These are phyloP conservation scores for Phrixothrix hirtus DNA, from an alignment of 2,888 invertebrate genomes.

Conservation along the genomic window DNA sequence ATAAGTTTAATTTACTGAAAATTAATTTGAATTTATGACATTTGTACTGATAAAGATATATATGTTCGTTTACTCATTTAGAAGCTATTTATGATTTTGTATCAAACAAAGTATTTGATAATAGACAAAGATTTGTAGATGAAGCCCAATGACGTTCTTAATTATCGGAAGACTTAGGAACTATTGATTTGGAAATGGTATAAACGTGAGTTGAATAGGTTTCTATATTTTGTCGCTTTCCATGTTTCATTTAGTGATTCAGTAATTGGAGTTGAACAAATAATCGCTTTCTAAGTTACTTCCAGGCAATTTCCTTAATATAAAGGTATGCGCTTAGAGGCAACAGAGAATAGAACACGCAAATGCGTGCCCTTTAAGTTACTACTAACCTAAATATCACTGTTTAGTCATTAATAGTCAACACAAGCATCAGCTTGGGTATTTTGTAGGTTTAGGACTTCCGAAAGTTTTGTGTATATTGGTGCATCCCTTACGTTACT, in stretches of 20 bases:
- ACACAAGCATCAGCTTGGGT: conserved; percentile 17
- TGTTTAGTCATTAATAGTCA: conserved; percentile 17
- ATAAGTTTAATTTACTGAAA: too few species aligned
- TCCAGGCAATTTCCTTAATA: conserved; percentile 27
- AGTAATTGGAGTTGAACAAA: conserved; percentile 24
- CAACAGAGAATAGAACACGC: conserved; percentile 16
- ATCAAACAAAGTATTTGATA: too few species aligned
- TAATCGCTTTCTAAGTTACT: conserved; percentile 29
- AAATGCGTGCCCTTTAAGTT: conserved; percentile 22
- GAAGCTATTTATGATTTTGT: too few species aligned
- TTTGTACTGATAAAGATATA: too few species aligned
- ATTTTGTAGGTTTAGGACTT: conserved; percentile 25
- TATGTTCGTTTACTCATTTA: too few species aligned
- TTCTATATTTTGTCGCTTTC: conserved; percentile 17
- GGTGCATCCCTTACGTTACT: conserved; percentile 7
- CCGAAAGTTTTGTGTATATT: conserved; percentile 11
- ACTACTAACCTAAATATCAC: conserved; percentile 25
- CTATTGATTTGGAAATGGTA: conserved; percentile 5
- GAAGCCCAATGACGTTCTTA: too few species aligned
- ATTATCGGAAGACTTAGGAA: too few species aligned
- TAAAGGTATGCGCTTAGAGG: conserved; percentile 20
- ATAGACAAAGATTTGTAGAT: too few species aligned
- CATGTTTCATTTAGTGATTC: conserved; percentile 13
- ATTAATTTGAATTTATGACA: too few species aligned
- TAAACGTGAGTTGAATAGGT: conserved; percentile 6